Conservation (phyloP, 2,113 vertebrate species). For the Xiphophorus couchianus region DNA sequence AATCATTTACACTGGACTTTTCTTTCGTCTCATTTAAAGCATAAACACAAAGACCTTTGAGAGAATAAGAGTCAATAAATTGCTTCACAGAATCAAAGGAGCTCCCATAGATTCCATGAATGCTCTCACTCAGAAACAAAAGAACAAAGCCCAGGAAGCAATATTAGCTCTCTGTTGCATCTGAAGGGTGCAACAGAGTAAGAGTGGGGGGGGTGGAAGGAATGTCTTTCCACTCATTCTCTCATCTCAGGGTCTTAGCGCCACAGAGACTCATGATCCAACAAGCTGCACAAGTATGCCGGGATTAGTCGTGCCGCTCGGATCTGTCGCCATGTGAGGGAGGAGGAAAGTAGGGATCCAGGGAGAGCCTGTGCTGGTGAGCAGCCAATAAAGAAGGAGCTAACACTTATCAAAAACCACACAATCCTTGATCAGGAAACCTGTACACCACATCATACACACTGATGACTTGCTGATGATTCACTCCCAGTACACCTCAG, state of each 20-base stretch:
- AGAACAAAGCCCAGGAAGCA: constrained; percentile 53
- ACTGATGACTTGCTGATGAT: constrained; percentile 52
- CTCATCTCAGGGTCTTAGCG: constrained; percentile 57
- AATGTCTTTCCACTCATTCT: constrained; percentile 25
- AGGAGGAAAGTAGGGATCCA: not conserved
- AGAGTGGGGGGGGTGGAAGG: not conserved
- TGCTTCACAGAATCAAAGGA: constrained; percentile 37
- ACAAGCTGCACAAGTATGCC: constrained; percentile 62
- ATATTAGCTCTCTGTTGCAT: constrained; percentile 51
- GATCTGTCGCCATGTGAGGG: constrained; percentile 53
- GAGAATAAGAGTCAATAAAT: constrained; percentile 51
- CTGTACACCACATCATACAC: constrained; percentile 27
- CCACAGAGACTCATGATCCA: constrained; percentile 58
- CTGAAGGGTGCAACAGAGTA: constrained; percentile 15
- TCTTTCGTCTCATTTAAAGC: constrained; percentile 10
- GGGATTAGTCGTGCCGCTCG: constrained; percentile 66
- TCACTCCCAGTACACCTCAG: constrained; percentile 18
- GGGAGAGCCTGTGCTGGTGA: constrained; percentile 9
- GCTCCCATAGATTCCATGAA: constrained; percentile 25
- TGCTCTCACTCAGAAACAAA: constrained; percentile 44
- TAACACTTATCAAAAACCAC: constrained; percentile 41
- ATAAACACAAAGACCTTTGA: constrained; percentile 38
- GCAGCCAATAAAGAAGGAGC: constrained; percentile 30
- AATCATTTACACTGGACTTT: not conserved
- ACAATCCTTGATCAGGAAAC: constrained; percentile 5